phyloP scores from a whole-genome alignment of 2,888 invertebrate genomes.

The Rotaria macrura region DNA sequence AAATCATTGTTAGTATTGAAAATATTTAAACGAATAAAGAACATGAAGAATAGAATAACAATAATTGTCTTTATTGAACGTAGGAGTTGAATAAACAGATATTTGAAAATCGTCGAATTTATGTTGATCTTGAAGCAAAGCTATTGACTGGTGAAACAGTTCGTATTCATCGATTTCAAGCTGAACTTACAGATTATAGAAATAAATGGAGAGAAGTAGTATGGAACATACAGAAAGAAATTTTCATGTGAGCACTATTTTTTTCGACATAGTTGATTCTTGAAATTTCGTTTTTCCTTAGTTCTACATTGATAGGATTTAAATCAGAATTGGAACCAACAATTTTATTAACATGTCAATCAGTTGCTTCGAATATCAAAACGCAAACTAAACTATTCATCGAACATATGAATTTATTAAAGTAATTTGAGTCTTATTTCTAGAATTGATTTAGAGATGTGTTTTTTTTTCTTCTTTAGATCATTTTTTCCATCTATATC shows the following conservation, averaged over 20 bases:
- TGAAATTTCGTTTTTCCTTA: neutral
- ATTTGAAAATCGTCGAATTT: conserved; percentile 44
- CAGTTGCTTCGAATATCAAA: neutral
- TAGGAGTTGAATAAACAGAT: conserved; percentile 35
- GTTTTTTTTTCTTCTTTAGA: neutral
- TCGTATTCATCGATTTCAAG: conserved; percentile 43
- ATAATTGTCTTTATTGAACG: neutral
- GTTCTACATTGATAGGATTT: neutral
- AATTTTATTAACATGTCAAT: neutral
- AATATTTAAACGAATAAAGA: neutral
- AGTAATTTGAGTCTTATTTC: neutral
- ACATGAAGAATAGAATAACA: too few relatives aligned
- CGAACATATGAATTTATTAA: neutral
- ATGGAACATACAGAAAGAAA: neutral
- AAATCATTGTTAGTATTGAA: conserved; percentile 43
- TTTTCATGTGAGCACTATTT: neutral
- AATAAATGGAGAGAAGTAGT: neutral
- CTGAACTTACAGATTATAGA: conserved; percentile 38
- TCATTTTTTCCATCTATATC: neutral
- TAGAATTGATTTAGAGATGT: too few relatives aligned
- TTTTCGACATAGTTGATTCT: too few relatives aligned
- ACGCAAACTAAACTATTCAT: neutral
- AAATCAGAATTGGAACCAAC: neutral
- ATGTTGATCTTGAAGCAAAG: conserved; percentile 44
- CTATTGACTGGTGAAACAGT: conserved; percentile 46